Conservation (phyloP, 2,113 vertebrate species). For the Paralichthys olivaceus region DNA sequence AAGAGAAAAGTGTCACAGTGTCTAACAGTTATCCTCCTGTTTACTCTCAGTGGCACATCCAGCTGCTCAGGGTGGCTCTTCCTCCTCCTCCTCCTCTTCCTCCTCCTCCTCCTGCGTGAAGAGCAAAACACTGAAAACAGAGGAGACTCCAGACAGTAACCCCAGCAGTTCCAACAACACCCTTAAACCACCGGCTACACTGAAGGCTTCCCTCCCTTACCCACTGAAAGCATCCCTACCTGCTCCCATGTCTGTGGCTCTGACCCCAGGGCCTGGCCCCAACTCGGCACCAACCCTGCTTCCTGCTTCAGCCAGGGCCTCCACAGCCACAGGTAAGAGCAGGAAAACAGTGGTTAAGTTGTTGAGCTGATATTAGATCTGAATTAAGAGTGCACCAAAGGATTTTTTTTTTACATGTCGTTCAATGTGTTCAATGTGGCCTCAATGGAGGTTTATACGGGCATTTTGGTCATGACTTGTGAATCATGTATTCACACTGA, state of each 20-base stretch:
- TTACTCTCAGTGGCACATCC: conserved; percentile 63
- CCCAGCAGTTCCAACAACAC: conserved; percentile 23
- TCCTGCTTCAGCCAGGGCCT: conserved; percentile 8
- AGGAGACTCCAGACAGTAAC: conserved; percentile 48
- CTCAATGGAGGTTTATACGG: too few relatives aligned
- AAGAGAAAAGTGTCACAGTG: background rate
- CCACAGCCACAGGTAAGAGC: conserved; percentile 49
- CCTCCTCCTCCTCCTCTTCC: background rate
- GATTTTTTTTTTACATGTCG: too few relatives aligned
- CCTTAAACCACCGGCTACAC: conserved; percentile 34
- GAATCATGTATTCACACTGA: too few relatives aligned
- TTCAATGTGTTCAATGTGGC: too few relatives aligned
- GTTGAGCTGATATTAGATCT: too few relatives aligned
- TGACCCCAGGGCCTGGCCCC: conserved; percentile 17
- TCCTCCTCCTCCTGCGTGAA: conserved; percentile 55
- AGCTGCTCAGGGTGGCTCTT: conserved; percentile 65
- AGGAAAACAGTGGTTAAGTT: background rate
- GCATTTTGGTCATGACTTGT: too few relatives aligned
- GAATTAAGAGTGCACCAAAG: too few relatives aligned
- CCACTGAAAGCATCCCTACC: conserved; percentile 52
- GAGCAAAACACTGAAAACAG: conserved; percentile 39
- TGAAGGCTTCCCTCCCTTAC: conserved; percentile 41
- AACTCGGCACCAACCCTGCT: conserved; percentile 45
- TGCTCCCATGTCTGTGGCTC: conserved; percentile 33
- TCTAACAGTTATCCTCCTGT: conserved; percentile 19